Conservation (phyloP, 2,113 vertebrate genomes). For the Micronisus gabar region DNA sequence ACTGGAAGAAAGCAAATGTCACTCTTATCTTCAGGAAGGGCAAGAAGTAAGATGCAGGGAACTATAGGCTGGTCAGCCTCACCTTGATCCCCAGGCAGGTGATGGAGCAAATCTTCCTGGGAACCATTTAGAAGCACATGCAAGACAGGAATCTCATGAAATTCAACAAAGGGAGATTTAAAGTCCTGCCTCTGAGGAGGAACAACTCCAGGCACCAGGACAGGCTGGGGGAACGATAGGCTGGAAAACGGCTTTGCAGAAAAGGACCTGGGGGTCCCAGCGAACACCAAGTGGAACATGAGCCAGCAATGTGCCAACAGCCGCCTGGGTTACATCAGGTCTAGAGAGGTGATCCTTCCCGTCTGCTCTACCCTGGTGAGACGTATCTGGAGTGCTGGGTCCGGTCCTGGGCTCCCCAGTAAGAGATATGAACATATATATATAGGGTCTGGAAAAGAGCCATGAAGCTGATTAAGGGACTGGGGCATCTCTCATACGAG, state of each 20-base stretch:
- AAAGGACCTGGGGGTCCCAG: not conserved
- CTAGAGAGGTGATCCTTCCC: not conserved
- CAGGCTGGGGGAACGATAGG: not conserved
- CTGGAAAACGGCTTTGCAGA: not conserved
- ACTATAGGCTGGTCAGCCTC: not conserved
- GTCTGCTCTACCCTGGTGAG: not conserved
- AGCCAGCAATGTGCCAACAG: not conserved
- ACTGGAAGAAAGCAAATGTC: not conserved
- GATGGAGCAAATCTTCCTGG: not conserved
- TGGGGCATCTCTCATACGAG: not conserved
- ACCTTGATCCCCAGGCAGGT: not conserved
- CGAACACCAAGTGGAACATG: not conserved
- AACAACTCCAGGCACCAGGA: not conserved
- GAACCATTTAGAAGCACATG: not conserved
- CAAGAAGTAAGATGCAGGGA: not conserved
- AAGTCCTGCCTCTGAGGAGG: not conserved
- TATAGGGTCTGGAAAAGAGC: not conserved
- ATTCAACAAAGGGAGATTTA: not conserved
- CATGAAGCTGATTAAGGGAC: not conserved
- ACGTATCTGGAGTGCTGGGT: not conserved
- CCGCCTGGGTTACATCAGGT: not conserved
- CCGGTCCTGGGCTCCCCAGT: not conserved
- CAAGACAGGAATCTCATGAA: not conserved
- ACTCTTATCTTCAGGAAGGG: not conserved
- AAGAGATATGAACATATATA: not conserved